A percentile compares a stretch with the other conserved stretches of the same genome.
These are phyloP conservation scores for Hirtodrosophila confusa DNA, from an alignment of 2,888 invertebrate species.

Conservation along the genomic window DNA sequence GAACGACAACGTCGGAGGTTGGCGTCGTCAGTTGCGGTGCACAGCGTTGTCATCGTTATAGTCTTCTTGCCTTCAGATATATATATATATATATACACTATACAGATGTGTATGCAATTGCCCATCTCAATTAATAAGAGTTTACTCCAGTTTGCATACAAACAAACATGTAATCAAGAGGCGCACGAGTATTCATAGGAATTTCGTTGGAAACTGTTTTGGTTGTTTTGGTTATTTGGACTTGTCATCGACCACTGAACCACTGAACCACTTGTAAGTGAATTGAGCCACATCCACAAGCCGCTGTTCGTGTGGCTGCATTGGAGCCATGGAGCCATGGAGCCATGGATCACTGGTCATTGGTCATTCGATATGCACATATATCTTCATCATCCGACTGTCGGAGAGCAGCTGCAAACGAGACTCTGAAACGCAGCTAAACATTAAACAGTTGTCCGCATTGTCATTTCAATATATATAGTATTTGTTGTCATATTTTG, in stretches of 20 bases:
- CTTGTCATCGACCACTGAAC: slow-evolving; percentile 51
- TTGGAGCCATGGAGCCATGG: slow-evolving; percentile 9
- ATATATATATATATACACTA: slow-evolving; percentile 4
- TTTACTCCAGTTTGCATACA: slow-evolving; percentile 66
- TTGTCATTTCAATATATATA: slow-evolving; percentile 51
- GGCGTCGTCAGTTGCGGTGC: slow-evolving; percentile 20
- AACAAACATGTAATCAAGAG: slow-evolving; percentile 52
- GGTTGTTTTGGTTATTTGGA: slow-evolving; percentile 42
- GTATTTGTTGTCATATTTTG: slow-evolving; percentile 47
- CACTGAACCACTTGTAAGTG: slow-evolving; percentile 34
- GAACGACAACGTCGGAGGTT: slow-evolving; percentile 26
- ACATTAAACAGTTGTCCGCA: slow-evolving; percentile 55
- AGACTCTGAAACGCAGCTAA: slow-evolving; percentile 27
- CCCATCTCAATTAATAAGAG: slow-evolving; percentile 65
- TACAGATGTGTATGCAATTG: slow-evolving; percentile 14
- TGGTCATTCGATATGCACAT: slow-evolving; percentile 64
- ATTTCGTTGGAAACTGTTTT: slow-evolving; percentile 53
- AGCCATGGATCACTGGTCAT: slow-evolving; percentile 50
- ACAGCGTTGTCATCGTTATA: slow-evolving; percentile 37
- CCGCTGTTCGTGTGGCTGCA: slow-evolving; percentile 8
- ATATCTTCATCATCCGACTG: slow-evolving; percentile 52
- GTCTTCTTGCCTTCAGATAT: slow-evolving; percentile 21
- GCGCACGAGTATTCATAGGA: slow-evolving; percentile 55
- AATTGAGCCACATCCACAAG: slow-evolving; percentile 32
- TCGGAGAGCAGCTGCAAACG: slow-evolving; percentile 39